Evolutionary conservation across 2,888 invertebrate species (phyloP).

Genomic region (Enchytraeus crypticus): DNA sequence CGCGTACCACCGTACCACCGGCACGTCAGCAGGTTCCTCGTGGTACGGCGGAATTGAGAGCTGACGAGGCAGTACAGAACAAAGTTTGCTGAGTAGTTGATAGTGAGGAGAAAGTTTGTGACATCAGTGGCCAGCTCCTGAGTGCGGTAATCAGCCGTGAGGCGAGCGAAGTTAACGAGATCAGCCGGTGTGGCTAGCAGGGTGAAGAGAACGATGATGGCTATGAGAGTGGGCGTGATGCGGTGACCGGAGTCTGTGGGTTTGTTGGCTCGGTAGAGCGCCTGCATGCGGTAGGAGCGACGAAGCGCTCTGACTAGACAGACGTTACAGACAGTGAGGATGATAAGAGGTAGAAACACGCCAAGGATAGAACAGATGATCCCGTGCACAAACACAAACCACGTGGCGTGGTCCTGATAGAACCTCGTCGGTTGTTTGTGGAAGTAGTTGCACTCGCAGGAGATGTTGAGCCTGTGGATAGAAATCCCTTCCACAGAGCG

Average conservation of each 20-base stretch:
- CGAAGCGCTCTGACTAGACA: constrained; percentile 40
- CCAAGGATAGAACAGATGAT: constrained; percentile 37
- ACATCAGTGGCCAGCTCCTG: constrained; percentile 13
- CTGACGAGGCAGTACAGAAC: constrained; percentile 70
- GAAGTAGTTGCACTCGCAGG: no score
- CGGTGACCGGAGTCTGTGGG: constrained; percentile 31
- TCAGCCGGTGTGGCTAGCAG: constrained; percentile 43
- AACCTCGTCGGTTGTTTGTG: no score
- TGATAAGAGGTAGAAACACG: constrained; percentile 37
- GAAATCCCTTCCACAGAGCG: no score
- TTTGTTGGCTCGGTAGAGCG: constrained; percentile 25
- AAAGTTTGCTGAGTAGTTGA: constrained; percentile 58
- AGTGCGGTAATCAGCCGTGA: background rate
- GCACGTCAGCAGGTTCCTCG: constrained; percentile 27
- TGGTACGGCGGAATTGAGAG: constrained; percentile 64
- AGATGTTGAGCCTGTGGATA: no score
- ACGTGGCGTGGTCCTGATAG: constrained; percentile 8
- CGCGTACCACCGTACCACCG: constrained; percentile 1
- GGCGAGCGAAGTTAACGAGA: constrained; percentile 31
- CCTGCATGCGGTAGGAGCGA: constrained; percentile 35
- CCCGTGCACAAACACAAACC: constrained; percentile 34
- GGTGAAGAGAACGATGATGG: constrained; percentile 42
- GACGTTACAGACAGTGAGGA: constrained; percentile 41
- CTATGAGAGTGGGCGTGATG: constrained; percentile 40
- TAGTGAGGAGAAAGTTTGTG: constrained; percentile 41